phyloP scores from a whole-genome alignment of 1,140 invertebrate species.

The Acromyrmex charruanus region DNA sequence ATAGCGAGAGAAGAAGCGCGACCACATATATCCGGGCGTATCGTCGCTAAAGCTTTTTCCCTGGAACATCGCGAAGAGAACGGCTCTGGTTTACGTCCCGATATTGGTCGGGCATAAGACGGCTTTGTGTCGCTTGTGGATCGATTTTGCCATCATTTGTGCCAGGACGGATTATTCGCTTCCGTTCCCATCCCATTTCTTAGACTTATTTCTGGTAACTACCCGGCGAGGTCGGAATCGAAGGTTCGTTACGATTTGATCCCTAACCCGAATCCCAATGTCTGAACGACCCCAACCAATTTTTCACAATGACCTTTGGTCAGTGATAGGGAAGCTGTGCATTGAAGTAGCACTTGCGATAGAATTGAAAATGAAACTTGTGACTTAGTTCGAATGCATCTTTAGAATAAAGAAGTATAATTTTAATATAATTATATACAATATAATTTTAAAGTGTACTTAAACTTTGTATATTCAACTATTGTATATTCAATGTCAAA shows the following conservation, averaged over 20 bases:
- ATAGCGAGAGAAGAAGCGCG: constrained; percentile 38
- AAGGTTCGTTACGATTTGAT: constrained; percentile 50
- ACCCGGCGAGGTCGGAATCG: background rate
- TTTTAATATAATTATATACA: no score
- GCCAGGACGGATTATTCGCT: constrained; percentile 53
- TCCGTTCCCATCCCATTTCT: constrained; percentile 24
- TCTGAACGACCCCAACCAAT: constrained; percentile 24
- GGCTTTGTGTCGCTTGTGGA: constrained; percentile 51
- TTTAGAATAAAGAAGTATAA: background rate
- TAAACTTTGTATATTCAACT: background rate
- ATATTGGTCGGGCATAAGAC: constrained; percentile 40
- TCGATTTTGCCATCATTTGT: constrained; percentile 49
- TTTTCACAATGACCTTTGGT: constrained; percentile 17
- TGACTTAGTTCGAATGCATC: background rate
- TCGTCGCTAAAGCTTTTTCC: constrained; percentile 26
- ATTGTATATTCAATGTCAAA: background rate
- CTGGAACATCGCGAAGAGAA: constrained; percentile 14
- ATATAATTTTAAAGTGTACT: background rate
- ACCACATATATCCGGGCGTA: constrained; percentile 56
- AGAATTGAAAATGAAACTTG: background rate
- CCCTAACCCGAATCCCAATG: constrained; percentile 9
- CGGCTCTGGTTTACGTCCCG: constrained; percentile 27
- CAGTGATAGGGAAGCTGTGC: background rate
- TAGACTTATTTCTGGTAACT: constrained; percentile 36
- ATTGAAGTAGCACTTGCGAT: constrained; percentile 22